Evolutionary conservation across 2,797 vertebrate species (phyloP).

Genomic region (Myotis myotis): DNA sequence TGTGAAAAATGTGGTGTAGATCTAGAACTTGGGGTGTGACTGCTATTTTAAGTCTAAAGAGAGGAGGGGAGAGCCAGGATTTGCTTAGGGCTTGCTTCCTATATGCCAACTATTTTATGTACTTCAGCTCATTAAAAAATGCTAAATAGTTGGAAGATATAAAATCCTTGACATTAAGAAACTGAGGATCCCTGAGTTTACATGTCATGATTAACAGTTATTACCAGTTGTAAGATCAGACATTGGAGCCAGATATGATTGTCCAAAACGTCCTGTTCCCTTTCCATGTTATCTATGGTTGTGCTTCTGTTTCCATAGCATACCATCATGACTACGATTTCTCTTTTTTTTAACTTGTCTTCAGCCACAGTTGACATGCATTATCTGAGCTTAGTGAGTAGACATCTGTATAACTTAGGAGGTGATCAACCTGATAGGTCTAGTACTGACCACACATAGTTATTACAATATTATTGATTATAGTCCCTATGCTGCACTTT

Average conservation of each 20-base stretch:
- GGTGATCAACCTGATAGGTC: background rate
- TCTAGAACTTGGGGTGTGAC: background rate
- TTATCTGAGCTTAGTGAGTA: background rate
- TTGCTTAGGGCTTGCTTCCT: background rate
- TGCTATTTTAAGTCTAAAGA: background rate
- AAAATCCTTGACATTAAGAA: background rate
- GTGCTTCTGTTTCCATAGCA: background rate
- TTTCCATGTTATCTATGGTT: background rate
- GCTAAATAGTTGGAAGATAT: background rate
- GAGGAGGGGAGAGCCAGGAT: background rate
- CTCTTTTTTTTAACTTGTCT: background rate
- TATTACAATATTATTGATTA: background rate
- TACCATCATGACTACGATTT: background rate
- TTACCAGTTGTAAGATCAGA: background rate
- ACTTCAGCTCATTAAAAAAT: background rate
- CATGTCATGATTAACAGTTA: background rate
- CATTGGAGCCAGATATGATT: background rate
- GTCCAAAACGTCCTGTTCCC: background rate
- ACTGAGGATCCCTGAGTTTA: background rate
- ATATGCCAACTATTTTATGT: background rate
- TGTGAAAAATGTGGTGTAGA: background rate
- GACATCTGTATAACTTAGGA: background rate
- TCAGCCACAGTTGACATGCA: background rate
- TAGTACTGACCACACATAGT: background rate
- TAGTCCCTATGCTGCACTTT: background rate